These are phyloP conservation scores for Notoglanidium macrostoma DNA, from an alignment of 2,797 vertebrate species.

Conservation along the genomic window DNA sequence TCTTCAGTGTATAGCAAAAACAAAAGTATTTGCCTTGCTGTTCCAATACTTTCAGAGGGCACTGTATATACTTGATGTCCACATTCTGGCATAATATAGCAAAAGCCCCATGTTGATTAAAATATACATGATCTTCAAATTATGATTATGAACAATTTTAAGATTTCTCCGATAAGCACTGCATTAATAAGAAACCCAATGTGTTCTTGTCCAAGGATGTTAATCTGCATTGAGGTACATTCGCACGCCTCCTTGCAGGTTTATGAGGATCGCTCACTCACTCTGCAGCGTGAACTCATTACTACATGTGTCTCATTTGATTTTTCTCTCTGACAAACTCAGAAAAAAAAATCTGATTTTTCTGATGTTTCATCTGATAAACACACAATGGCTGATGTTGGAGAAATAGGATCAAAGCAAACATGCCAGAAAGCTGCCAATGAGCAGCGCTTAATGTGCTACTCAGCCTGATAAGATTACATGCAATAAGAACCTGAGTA, in stretches of 20 bases:
- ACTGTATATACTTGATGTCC: neutral
- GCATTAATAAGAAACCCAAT: neutral
- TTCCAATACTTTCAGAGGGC: neutral
- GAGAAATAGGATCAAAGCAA: slow-evolving; percentile 58
- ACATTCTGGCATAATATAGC: neutral
- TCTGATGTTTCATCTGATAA: neutral
- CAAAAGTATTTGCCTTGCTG: neutral
- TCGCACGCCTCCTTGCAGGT: slow-evolving; percentile 2
- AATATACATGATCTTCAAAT: neutral
- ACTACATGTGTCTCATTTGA: slow-evolving; percentile 97
- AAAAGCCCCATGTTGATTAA: neutral
- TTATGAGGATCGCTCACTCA: slow-evolving; percentile 67
- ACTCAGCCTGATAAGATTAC: slow-evolving; percentile 68
- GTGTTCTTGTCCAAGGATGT: neutral
- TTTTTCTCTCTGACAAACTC: slow-evolving; percentile 87
- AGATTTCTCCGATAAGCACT: neutral
- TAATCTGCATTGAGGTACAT: neutral
- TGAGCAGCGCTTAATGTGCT: slow-evolving; percentile 60
- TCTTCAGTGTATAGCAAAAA: neutral
- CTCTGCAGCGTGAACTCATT: slow-evolving; percentile 99
- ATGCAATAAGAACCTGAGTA: slow-evolving; percentile 74
- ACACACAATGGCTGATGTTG: slow-evolving; percentile 56
- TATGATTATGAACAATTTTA: neutral
- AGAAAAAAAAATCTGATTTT: neutral
- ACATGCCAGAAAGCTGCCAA: slow-evolving; percentile 62